A percentile compares a stretch with the other conserved stretches of the same genome.
Evolutionary conservation across 2,888 invertebrate species (phyloP).

Genomic region (Anticlea derivata): DNA sequence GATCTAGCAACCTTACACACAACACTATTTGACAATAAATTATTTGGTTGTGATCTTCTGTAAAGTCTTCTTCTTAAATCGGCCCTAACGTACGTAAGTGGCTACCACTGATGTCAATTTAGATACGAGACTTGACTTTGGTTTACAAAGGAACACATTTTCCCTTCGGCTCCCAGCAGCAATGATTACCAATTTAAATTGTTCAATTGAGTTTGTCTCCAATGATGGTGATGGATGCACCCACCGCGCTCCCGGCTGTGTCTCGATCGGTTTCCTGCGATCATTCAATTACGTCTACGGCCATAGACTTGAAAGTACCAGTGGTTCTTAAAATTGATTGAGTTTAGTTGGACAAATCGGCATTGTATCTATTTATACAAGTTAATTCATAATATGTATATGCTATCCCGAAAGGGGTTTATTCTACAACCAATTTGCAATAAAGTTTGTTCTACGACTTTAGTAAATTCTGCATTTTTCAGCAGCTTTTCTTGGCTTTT

Average conservation of each 20-base stretch:
- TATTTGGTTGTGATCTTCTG: no score
- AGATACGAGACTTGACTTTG: conserved; percentile 2
- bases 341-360: no score
- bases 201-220: conserved; percentile 64
- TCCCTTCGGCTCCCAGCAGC: conserved; percentile 19
- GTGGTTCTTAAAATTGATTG: neutral
- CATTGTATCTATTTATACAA: no score
- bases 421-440: no score
- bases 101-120: conserved; percentile 11
- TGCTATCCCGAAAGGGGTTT: no score
- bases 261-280: conserved; percentile 66
- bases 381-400: no score
- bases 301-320: conserved; percentile 9
- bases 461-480: no score
- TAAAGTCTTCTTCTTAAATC: neutral
- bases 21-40: no score
- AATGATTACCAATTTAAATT: conserved; percentile 50
- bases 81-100: neutral
- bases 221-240: conserved; percentile 69
- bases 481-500: no score
- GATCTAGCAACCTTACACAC: no score
- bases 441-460: no score
- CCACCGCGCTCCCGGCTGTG: conserved; percentile 55
- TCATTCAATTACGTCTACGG: conserved; percentile 66
- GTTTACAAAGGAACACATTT: conserved; percentile 13